Evolutionary conservation across 2,113 vertebrate genomes (phyloP).

Genomic region (Malurus cyaneus): DNA sequence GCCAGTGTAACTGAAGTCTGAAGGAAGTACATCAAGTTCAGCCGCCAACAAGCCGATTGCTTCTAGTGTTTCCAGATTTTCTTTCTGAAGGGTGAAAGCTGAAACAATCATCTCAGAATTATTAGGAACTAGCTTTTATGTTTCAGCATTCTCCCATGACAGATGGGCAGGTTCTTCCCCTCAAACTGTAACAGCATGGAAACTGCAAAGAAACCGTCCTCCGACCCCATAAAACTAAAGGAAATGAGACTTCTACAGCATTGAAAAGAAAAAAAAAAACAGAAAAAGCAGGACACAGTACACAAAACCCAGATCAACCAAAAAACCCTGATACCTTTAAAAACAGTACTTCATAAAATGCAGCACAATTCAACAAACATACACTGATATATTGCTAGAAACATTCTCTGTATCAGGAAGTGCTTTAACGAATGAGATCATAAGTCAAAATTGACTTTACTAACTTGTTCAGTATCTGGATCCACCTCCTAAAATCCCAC

Average conservation of each 20-base stretch:
- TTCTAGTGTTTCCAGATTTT: conserved; percentile 94
- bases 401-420: not conserved
- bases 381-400: not conserved
- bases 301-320: not conserved
- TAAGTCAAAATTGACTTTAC: not conserved
- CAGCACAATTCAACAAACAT: not conserved
- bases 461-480: not conserved
- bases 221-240: not conserved
- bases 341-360: not conserved
- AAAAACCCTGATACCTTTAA: not conserved
- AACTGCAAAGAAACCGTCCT: not conserved
- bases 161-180: not conserved
- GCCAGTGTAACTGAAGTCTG: conserved; percentile 95
- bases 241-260: not conserved
- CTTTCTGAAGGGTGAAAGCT: conserved; percentile 92
- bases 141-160: not conserved
- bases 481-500: not conserved
- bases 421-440: not conserved
- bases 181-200: not conserved
- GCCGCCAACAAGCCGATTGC: conserved; percentile 87
- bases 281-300: not conserved
- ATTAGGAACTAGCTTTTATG: not conserved
- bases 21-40: conserved; percentile 86
- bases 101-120: conserved; percentile 55
- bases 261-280: not conserved